These are phyloP conservation scores for Taurulus bubalis DNA, from an alignment of 2,113 vertebrate genomes.

Conservation along the genomic window DNA sequence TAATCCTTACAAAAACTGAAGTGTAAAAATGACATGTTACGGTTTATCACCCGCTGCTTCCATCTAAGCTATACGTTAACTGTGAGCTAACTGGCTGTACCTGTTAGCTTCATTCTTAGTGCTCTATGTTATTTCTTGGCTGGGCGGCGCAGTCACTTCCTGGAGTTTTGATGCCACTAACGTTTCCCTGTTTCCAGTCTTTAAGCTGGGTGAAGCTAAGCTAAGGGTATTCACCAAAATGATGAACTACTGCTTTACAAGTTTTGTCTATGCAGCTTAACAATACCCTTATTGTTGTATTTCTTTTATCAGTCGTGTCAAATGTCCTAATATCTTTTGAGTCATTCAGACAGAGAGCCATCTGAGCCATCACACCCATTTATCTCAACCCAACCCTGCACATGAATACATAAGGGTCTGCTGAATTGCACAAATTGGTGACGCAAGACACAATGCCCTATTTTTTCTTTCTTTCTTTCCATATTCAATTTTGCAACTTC, in stretches of 20 bases:
- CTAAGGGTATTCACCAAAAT: not conserved
- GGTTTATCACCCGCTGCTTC: not conserved
- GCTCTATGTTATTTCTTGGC: not conserved
- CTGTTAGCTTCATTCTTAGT: not conserved
- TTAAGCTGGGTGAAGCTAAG: too few relatives aligned
- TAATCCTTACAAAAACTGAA: not conserved
- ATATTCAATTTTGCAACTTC: constrained; percentile 42
- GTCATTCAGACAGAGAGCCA: constrained; percentile 30
- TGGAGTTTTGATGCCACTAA: not conserved
- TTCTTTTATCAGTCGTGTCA: constrained; percentile 21
- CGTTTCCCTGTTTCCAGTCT: not conserved
- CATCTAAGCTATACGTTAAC: not conserved
- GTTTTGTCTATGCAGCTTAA: not conserved
- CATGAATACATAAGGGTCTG: constrained; percentile 20
- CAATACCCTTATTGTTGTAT: not conserved
- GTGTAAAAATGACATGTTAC: not conserved
- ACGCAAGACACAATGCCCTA: constrained; percentile 21
- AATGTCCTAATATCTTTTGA: constrained; percentile 12
- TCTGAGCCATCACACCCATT: constrained; percentile 12
- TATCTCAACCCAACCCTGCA: not conserved
- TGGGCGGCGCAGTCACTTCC: too few relatives aligned
- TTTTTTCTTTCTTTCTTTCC: constrained; percentile 31
- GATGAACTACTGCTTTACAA: not conserved
- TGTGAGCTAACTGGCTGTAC: not conserved
- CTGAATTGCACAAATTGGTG: constrained; percentile 48